Base-by-base conservation (phyloP, 92 coral and sea anemone genomes). In the Epizoanthus scotinus region DNA sequence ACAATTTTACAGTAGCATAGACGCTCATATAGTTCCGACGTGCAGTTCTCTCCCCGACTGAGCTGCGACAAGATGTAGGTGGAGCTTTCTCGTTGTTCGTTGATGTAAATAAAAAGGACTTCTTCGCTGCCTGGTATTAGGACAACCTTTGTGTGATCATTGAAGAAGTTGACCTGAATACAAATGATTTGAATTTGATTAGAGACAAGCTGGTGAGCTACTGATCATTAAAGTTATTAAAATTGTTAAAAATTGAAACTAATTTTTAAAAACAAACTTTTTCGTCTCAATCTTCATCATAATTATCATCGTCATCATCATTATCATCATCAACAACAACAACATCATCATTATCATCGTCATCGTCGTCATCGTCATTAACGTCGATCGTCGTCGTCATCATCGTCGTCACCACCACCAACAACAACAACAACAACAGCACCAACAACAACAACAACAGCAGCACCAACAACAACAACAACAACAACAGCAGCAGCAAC, bases 61-160 rank as follows among this genome's bases (percentile, higher is more conserved):
- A 95, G 86, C 70, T 95, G 91, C 28, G 98, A 90, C 71, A 95
- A 86, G 54, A 91, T 36, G 67, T 86, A 87, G 50, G 83, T 86
- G 47, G 91, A 83, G 21, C 97, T 90, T 47, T 92, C 95, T 47
- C 98, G 84, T 5, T 91, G 92, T 66, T 89, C 96, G 91, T 95
- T 90, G 66, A 95, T 91, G 83, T 90, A 95, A 57, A 94, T 90
- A 40, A 95, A 89, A 67, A 92, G 38, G 20, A 90, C 94, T 17
- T 95, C 93, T 12, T 87, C 86, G 17, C 63, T 78, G n/a, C 94
- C 94, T 20, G 98, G 98, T 61, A 86, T 89, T 5, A 95, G 92
- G n/a, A 90, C 92, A 13, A 95, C 93, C 81, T 95, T 95, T 2
- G 98, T 95, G 91, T 95, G 98, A 50, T 95, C 98, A 68, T 83